phyloP scores from a whole-genome alignment of 2,113 vertebrate species.

The Planiliza haematocheilus region DNA sequence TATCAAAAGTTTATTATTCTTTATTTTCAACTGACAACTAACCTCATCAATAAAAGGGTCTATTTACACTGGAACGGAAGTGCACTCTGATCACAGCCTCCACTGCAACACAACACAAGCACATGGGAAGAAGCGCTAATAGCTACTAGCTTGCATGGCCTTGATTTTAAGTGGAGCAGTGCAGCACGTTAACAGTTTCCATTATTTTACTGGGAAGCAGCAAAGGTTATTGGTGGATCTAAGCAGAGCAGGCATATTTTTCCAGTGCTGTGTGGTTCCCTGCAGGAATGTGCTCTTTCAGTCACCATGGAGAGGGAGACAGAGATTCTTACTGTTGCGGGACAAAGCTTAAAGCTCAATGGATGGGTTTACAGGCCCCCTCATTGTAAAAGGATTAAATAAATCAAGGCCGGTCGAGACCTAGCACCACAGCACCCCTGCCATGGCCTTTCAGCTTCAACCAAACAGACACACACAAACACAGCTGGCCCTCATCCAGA shows the following conservation, averaged over 20 bases:
- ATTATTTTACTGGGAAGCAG: slow-evolving; percentile 54
- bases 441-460: slow-evolving; percentile 53
- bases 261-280: slow-evolving; percentile 63
- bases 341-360: slow-evolving; percentile 77
- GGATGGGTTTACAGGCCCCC: slow-evolving; percentile 77
- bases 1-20: slow-evolving; percentile 16
- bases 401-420: slow-evolving; percentile 76
- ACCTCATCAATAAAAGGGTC: slow-evolving; percentile 1
- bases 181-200: slow-evolving; percentile 62
- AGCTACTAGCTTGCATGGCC: background rate
- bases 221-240: slow-evolving; percentile 60
- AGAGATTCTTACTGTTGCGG: slow-evolving; percentile 76
- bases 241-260: slow-evolving; percentile 55
- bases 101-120: slow-evolving; percentile 7
- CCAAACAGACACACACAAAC: slow-evolving; percentile 71
- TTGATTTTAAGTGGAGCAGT: slow-evolving; percentile 30
- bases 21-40: slow-evolving; percentile 1
- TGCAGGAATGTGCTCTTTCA: slow-evolving; percentile 80
- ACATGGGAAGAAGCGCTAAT: background rate
- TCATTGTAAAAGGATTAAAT: slow-evolving; percentile 80
- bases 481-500: slow-evolving; percentile 63
- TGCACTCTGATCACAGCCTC: slow-evolving; percentile 9
- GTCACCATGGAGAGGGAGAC: slow-evolving; percentile 78
- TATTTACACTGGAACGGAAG: slow-evolving; percentile 3
- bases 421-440: slow-evolving; percentile 50